Evolutionary conservation across 2,797 vertebrate species (phyloP), one percentile per base, ranked within the genome.

Genomic region (Apogon hyalosoma): DNA sequence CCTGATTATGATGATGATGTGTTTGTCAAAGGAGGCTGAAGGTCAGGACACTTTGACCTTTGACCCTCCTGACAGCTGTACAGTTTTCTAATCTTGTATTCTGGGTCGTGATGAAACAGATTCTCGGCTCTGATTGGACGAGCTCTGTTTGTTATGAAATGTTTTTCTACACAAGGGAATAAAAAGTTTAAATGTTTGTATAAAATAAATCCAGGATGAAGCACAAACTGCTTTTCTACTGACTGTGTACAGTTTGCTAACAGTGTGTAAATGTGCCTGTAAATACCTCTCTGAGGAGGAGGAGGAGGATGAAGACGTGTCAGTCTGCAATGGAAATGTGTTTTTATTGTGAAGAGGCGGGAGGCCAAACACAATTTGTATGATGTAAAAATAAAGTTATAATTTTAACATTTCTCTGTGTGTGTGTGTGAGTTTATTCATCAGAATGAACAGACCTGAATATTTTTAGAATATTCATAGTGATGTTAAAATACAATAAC

Each of bases 171-270:
- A 89, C 71, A 82, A 88, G 87, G 78, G 81, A 89, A 73, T 70
- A 28, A 77, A 73, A 68, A 33, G 42, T 75, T 77, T 59, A 74
- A 78, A 63, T 33, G 78, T 84, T 87, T 83, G 68, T 88, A 82
- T 47, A 76, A 79, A 85, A 80, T 38, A 14, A 60, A 63, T 81
- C 43, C 69, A 74, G 55, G 63, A 79, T 70, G 62, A 83, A 80
- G 75, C 67, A 53, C 81, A 62, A 69, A 56, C 42, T 62, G 63
- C 41, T 82, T 87, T 86, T 82, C 64, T 92, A 90, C 85, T 76
- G 80, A 85, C 69, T 84, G 90, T 91, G 91, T 93, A 93, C 91
- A 92, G 90, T 93, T 93, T 93, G 84, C 78, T 93, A 90, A 89
- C 81, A 71, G 75, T 80, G 85, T 94, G 92, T 93, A 93, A 87